These are phyloP conservation scores for Pollenia angustigena DNA, from an alignment of 2,888 invertebrate genomes.

Conservation along the genomic window DNA sequence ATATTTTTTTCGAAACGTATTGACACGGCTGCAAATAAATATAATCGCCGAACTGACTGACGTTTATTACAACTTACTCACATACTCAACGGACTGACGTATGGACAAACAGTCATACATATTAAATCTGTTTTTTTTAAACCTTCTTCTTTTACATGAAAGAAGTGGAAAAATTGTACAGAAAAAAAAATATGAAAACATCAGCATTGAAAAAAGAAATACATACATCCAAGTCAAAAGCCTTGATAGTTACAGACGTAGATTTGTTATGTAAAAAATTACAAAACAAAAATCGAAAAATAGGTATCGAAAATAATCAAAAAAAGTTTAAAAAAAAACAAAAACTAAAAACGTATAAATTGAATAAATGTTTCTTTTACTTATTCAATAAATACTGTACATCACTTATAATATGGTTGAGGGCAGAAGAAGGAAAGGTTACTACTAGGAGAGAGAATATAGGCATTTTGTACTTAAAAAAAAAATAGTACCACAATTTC, in stretches of 20 bases:
- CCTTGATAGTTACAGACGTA: slow-evolving; percentile 58
- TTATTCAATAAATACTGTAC: slow-evolving; percentile 14
- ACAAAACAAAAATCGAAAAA: slow-evolving; percentile 5
- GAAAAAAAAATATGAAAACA: slow-evolving; percentile 45
- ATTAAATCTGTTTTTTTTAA: slow-evolving; percentile 43
- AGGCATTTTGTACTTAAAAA: no score
- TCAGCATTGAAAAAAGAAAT: slow-evolving; percentile 47
- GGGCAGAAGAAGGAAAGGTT: not conserved
- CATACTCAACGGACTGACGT: slow-evolving; percentile 24
- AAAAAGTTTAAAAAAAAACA: not conserved
- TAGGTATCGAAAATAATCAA: not conserved
- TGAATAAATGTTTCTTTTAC: slow-evolving; percentile 61
- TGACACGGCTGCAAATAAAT: slow-evolving; percentile 45
- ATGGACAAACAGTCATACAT: slow-evolving; percentile 38
- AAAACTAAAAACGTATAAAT: slow-evolving; percentile 60
- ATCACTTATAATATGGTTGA: slow-evolving; percentile 29
- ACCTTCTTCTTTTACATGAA: slow-evolving; percentile 10
- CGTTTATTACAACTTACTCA: not conserved
- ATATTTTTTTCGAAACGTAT: slow-evolving; percentile 49
- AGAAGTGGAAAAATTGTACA: not conserved
- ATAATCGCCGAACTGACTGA: not conserved
- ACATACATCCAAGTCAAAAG: slow-evolving; percentile 51
- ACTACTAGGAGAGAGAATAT: not conserved
- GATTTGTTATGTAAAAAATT: slow-evolving; percentile 61
- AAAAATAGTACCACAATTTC: not conserved